Evolutionary conservation across 2,797 vertebrate species (phyloP), one percentile per base, ranked within the genome.

Genomic region (Microhierax caerulescens): DNA sequence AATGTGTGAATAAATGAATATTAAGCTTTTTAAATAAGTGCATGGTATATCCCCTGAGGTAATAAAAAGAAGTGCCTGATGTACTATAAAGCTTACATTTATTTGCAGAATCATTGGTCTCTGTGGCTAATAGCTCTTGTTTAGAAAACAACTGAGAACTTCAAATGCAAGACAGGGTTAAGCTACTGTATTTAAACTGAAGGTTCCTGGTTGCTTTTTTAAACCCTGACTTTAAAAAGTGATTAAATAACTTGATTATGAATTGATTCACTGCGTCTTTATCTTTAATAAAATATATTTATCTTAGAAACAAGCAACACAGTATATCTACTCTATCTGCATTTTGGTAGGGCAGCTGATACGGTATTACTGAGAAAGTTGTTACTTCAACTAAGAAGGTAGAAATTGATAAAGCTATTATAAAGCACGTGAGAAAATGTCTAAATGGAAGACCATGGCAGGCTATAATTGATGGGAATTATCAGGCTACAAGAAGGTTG

Each of bases 1-100:
- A 91, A 94, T n/a, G 68, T 91, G 81, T 88, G 92, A 95, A 85
- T 96, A 91, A 96, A 83, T 82, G 56, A 82, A 64, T 68, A 60
- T 67, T 82, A 93, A 94, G 51, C 64, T 91, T 90, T 92, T 95
- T 50, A 73, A 93, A 25, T 16, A 93, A 94, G 78, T 37, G 30
- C 60, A 32, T 3, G 1, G 32, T 53, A 17, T 89, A 85, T 87
- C 37, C 78, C 75, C 77, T 68, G 67, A 87, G 72, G 91, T 93
- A 89, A 68, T 69, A 88, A 82, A 88, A 95, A 78, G 16, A 37
- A 83, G 21, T 72, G 30, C 54, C 69, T 74, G 45, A 56, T 85
- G 59, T 85, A 27, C 85, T 73, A 11, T 85, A 78, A 90, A 93
- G 56, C 56, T 74, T 75, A 41, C 9, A n/a, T 88, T 87, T 92